Conservation (phyloP, 2,888 invertebrate species). For the Ormyrus pomaceus region DNA sequence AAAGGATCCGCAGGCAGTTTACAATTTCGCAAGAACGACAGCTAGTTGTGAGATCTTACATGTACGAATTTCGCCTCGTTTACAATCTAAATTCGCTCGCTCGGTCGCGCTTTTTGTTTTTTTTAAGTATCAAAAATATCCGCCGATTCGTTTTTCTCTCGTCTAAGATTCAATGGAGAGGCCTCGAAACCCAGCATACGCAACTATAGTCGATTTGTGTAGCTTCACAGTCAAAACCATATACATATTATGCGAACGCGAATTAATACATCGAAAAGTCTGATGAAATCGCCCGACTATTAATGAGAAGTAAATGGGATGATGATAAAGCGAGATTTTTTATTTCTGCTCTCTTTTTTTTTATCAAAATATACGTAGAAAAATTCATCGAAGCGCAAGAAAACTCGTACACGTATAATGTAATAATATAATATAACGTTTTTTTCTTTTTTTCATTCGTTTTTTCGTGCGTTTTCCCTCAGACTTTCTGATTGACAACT, state of each 20-base stretch:
- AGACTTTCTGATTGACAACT: slow-evolving; percentile 55
- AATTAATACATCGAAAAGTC: slow-evolving; percentile 49
- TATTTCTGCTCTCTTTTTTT: slow-evolving; percentile 2
- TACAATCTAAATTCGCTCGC: slow-evolving; percentile 43
- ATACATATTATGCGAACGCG: slow-evolving; percentile 22
- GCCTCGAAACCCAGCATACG: slow-evolving; percentile 53
- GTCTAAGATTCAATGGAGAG: background rate
- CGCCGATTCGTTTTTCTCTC: slow-evolving; percentile 18
- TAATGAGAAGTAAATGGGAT: slow-evolving; percentile 4
- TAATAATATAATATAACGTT: background rate
- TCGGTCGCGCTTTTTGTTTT: background rate
- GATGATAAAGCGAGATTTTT: slow-evolving; percentile 1
- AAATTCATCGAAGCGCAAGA: slow-evolving; percentile 42
- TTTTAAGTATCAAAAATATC: slow-evolving; percentile 55
- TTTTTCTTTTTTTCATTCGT: slow-evolving; percentile 1
- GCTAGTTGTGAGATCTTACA: slow-evolving; percentile 40
- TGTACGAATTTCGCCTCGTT: slow-evolving; percentile 19
- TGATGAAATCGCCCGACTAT: slow-evolving; percentile 49
- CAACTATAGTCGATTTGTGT: slow-evolving; percentile 28
- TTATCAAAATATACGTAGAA: slow-evolving; percentile 45
- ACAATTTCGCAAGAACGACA: background rate
- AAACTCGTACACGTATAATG: background rate
- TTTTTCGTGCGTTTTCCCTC: slow-evolving; percentile 52
- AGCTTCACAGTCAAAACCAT: slow-evolving; percentile 24
- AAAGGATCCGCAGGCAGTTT: no score